Evolutionary conservation across 2,797 vertebrate genomes (phyloP).

Genomic region (Oreonectes daqikongensis): DNA sequence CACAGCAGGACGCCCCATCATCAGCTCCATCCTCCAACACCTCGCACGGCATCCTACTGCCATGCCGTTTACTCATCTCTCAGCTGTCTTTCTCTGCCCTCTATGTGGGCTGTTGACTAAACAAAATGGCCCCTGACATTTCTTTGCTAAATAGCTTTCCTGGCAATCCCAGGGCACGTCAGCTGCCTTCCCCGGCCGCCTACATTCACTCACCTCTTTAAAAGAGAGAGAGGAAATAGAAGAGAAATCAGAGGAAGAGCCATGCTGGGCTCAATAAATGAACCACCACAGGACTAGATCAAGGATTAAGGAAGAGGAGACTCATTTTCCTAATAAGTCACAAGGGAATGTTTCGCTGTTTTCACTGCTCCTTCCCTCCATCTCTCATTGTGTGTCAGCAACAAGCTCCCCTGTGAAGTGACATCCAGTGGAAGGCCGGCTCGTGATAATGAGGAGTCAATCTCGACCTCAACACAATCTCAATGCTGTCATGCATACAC

Average conservation of each 20-base stretch:
- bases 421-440: slow-evolving; percentile 44
- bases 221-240: slow-evolving; percentile 35
- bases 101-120: slow-evolving; percentile 53
- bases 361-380: slow-evolving; percentile 1
- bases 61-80: slow-evolving; percentile 4
- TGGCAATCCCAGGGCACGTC: slow-evolving; percentile 54
- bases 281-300: slow-evolving; percentile 32
- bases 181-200: slow-evolving; percentile 41
- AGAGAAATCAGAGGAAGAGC: slow-evolving; percentile 22
- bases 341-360: slow-evolving; percentile 25
- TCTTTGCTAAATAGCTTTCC: slow-evolving; percentile 56
- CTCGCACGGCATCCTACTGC: slow-evolving; percentile 30
- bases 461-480: slow-evolving; percentile 53
- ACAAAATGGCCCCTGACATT: slow-evolving; percentile 62
- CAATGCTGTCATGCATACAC: slow-evolving; percentile 16
- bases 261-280: slow-evolving; percentile 25
- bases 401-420: slow-evolving; percentile 41
- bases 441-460: slow-evolving; percentile 59
- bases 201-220: slow-evolving; percentile 43
- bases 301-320: slow-evolving; percentile 18
- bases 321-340: slow-evolving; percentile 44
- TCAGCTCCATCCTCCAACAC: slow-evolving; percentile 50
- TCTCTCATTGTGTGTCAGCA: slow-evolving; percentile 4
- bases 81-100: slow-evolving; percentile 15
- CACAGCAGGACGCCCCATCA: slow-evolving; percentile 44